Conservation (phyloP, 2,797 vertebrate species). For the Falco peregrinus region DNA sequence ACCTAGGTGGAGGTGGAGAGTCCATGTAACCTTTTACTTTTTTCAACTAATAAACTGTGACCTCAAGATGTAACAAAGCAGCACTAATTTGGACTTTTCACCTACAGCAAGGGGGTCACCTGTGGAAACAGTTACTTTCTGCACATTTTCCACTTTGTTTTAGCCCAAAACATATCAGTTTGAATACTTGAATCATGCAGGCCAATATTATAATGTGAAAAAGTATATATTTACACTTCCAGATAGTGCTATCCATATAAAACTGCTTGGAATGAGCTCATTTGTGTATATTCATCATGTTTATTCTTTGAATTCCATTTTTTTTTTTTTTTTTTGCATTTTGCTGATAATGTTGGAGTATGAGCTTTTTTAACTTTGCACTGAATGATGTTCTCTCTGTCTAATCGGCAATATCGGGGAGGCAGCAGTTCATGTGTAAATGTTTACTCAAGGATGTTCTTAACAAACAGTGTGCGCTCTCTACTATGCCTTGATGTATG, state of each 20-base stretch:
- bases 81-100: slow-evolving; percentile 92
- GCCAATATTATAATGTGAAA: slow-evolving; percentile 99
- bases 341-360: slow-evolving; percentile 90
- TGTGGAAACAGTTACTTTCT: slow-evolving; percentile 97
- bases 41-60: slow-evolving; percentile 80
- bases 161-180: slow-evolving; percentile 99
- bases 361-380: slow-evolving; percentile 98
- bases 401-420: slow-evolving; percentile 87
- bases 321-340: slow-evolving; percentile 59
- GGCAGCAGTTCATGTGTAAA: slow-evolving; percentile 91
- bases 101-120: slow-evolving; percentile 89
- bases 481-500: slow-evolving; percentile 95
- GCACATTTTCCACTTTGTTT: slow-evolving; percentile 99
- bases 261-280: slow-evolving; percentile 88
- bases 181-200: slow-evolving; percentile 99
- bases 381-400: slow-evolving; percentile 92
- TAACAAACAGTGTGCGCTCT: slow-evolving; percentile 84
- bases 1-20: slow-evolving; percentile 92
- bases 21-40: slow-evolving; percentile 87
- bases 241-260: slow-evolving; percentile 95
- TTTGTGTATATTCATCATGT: slow-evolving; percentile 89
- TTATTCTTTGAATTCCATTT: slow-evolving; percentile 88
- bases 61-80: slow-evolving; percentile 84
- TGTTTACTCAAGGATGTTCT: slow-evolving; percentile 98
- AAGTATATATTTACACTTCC: slow-evolving; percentile 97